These are phyloP conservation scores for Danio choprae DNA, from an alignment of 2,797 vertebrate genomes.

Conservation along the genomic window DNA sequence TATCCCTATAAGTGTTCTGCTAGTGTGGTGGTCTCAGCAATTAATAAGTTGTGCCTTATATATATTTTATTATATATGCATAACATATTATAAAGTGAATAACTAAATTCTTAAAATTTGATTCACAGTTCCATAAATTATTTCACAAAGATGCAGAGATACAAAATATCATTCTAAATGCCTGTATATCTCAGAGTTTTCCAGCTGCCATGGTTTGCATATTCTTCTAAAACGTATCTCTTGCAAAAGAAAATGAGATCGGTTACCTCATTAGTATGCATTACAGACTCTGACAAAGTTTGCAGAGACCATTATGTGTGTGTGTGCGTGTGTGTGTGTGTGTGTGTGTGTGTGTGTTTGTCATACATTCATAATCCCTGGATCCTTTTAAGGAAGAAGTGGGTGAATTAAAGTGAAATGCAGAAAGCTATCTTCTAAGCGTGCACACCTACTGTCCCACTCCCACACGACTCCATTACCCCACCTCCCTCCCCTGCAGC, in stretches of 20 bases:
- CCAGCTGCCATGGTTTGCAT: neutral
- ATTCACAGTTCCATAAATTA: no score
- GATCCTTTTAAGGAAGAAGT: conserved; percentile 32
- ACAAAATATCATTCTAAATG: no score
- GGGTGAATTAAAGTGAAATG: conserved; percentile 51
- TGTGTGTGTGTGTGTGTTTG: neutral
- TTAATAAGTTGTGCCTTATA: no score
- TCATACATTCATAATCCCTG: conserved; percentile 20
- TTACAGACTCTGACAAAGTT: conserved; percentile 40
- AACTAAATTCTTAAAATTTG: no score
- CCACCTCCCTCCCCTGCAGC: conserved; percentile 25
- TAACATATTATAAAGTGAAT: no score
- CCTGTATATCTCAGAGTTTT: neutral
- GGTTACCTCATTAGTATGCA: conserved; percentile 29
- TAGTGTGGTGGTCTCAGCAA: no score
- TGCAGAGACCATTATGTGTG: conserved; percentile 11
- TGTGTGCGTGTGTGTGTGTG: neutral
- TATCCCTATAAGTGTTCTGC: no score
- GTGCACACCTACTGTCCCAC: conserved; percentile 51
- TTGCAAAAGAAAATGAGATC: conserved; percentile 5
- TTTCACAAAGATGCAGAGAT: no score
- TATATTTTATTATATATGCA: no score
- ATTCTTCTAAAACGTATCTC: neutral
- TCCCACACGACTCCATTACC: conserved; percentile 48
- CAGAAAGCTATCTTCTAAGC: conserved; percentile 38